Percentiles rank a stretch among this genome's conserved stretches.
Conservation (phyloP, 2,113 vertebrate genomes). For the Coracopsis vasa region DNA sequence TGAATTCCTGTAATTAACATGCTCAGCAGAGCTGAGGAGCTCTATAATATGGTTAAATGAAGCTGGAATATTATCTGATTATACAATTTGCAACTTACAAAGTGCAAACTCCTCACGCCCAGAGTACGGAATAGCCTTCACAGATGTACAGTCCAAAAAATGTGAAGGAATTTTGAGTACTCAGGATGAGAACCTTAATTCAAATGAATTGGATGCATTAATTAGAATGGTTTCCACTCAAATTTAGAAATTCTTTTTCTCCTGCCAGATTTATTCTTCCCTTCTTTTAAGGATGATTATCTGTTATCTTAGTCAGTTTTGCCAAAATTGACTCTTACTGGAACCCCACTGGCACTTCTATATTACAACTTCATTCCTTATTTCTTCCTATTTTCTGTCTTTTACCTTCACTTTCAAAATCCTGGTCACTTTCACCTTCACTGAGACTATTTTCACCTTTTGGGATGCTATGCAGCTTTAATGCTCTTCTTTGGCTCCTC, state of each 20-base stretch:
- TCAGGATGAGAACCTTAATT: not conserved
- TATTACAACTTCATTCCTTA: not conserved
- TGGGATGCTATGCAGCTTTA: not conserved
- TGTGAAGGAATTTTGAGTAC: not conserved
- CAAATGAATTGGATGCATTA: not conserved
- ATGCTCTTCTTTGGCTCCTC: not conserved
- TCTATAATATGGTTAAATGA: slow-evolving; percentile 20
- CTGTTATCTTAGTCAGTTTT: not conserved
- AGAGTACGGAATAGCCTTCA: not conserved
- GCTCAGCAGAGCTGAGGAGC: slow-evolving; percentile 22
- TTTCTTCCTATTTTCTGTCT: not conserved
- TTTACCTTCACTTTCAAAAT: not conserved
- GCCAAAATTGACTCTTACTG: not conserved
- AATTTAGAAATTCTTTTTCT: not conserved
- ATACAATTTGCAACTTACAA: not conserved
- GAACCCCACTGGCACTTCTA: not conserved
- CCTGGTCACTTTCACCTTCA: not conserved
- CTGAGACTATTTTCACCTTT: not conserved
- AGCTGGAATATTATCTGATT: slow-evolving; percentile 15
- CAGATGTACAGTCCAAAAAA: not conserved
- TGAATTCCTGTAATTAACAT: slow-evolving; percentile 61
- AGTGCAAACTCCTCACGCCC: not conserved
- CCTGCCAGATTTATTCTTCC: not conserved
- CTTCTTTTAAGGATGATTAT: not conserved
- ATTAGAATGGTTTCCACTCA: not conserved